Evolutionary conservation across 2,113 vertebrate genomes (phyloP).

Genomic region (Agelaius phoeniceus): DNA sequence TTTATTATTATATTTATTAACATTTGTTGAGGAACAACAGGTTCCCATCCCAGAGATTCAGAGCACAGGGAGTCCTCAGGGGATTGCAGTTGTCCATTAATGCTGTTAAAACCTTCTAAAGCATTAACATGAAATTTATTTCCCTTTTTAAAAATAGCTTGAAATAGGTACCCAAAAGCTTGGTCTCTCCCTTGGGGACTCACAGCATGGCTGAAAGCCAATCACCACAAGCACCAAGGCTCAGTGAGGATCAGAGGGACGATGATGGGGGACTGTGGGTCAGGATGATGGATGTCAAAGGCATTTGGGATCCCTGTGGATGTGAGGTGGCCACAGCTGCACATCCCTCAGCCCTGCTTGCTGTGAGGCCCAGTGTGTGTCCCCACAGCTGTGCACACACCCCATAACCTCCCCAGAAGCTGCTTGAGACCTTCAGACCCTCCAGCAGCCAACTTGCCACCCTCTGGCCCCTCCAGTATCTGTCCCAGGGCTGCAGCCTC

Average conservation of each 20-base stretch:
- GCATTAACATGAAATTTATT: rapidly evolving
- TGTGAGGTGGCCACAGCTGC: neutral
- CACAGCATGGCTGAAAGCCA: neutral
- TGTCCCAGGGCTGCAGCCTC: too few species aligned
- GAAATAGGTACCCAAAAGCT: neutral
- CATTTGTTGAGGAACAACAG: neutral
- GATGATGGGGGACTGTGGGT: too few species aligned
- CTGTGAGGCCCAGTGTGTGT: neutral
- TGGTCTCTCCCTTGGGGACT: neutral
- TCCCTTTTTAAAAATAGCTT: neutral
- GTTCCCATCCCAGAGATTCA: neutral
- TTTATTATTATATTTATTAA: too few species aligned
- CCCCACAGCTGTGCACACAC: neutral
- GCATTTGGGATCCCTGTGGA: neutral
- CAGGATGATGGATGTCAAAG: neutral
- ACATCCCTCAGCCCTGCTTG: neutral
- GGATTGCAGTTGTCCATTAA: neutral
- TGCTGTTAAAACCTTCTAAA: neutral
- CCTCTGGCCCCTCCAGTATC: neutral
- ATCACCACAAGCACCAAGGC: neutral
- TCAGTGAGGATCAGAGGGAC: neutral
- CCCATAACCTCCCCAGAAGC: neutral
- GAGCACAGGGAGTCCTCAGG: neutral
- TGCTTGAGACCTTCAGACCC: neutral
- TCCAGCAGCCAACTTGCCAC: neutral